Evolutionary conservation across 2,797 vertebrate genomes (phyloP).

Genomic region (Clarias platycephalus): DNA sequence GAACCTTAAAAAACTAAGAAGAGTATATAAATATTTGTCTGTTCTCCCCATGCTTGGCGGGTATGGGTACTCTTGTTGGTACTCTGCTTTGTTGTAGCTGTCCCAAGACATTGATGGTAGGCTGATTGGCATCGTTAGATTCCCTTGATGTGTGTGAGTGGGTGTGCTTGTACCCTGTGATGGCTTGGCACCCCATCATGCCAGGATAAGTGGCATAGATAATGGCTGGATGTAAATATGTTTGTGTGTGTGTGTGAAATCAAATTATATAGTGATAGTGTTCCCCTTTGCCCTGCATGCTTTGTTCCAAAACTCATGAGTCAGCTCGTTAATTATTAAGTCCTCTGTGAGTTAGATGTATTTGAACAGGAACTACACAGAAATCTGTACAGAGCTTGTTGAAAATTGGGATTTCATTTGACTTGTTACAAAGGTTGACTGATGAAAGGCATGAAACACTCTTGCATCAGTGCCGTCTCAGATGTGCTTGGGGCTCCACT

Average conservation of each 20-base stretch:
- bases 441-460: conserved; percentile 1
- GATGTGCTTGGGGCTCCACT: conserved; percentile 5
- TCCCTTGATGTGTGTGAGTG: too few species aligned
- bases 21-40: too few species aligned
- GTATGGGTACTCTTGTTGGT: too few species aligned
- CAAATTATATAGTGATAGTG: not conserved
- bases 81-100: too few species aligned
- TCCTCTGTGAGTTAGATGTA: conserved; percentile 24
- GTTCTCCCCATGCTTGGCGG: too few species aligned
- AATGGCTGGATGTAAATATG: too few species aligned
- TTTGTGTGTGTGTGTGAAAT: not conserved
- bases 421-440: conserved; percentile 18
- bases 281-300: not conserved
- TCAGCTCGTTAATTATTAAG: conserved; percentile 28
- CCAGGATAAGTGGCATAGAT: too few species aligned
- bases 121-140: too few species aligned
- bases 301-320: conserved; percentile 13
- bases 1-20: too few species aligned
- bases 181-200: too few species aligned
- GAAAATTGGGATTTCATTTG: conserved; percentile 2
- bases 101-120: too few species aligned
- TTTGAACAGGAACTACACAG: conserved; percentile 5
- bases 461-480: not conserved
- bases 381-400: conserved; percentile 9
- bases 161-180: too few species aligned